Percentiles rank a stretch among this genome's conserved stretches.
phyloP scores from a whole-genome alignment of 1,140 invertebrate genomes.

The Drosophila jambulina region DNA sequence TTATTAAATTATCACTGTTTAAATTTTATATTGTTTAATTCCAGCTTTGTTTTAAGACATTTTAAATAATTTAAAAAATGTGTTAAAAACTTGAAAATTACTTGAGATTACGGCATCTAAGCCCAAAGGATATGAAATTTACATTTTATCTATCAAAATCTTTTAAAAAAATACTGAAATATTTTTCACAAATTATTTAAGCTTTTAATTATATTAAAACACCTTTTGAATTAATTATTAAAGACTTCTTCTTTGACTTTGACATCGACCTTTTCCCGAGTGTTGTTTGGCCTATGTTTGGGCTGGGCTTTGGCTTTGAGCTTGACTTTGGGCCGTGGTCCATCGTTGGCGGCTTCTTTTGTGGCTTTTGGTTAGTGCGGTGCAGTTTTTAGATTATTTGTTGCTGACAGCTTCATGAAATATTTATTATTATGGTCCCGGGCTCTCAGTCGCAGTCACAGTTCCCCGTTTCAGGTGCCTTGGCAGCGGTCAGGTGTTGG shows the following conservation, averaged over 20 bases:
- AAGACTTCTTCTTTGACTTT: not conserved
- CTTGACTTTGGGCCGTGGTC: slow-evolving; percentile 46
- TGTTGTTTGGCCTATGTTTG: slow-evolving; percentile 27
- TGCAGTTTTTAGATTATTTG: slow-evolving; percentile 82
- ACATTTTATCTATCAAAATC: not conserved
- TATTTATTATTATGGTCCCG: slow-evolving; percentile 80
- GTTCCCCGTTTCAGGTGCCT: slow-evolving; percentile 11
- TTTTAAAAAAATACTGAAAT: no score
- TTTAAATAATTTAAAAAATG: not conserved
- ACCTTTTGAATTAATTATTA: not conserved
- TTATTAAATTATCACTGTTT: not conserved
- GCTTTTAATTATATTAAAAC: not conserved
- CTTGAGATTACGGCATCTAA: no score
- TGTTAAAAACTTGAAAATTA: not conserved
- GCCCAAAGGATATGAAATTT: no score
- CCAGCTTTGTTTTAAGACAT: not conserved
- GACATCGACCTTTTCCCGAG: not conserved
- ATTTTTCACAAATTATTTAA: not conserved
- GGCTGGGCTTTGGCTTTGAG: slow-evolving; percentile 38
- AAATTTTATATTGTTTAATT: not conserved
- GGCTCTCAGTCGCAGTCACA: slow-evolving; percentile 22
- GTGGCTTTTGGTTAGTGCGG: slow-evolving; percentile 71
- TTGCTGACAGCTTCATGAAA: slow-evolving; percentile 84
- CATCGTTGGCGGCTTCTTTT: slow-evolving; percentile 71
- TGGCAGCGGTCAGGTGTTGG: slow-evolving; percentile 49